Evolutionary conservation across 2,113 vertebrate genomes (phyloP), one percentile per base, ranked within the genome.

Genomic region (Burhinus oedicnemus): DNA sequence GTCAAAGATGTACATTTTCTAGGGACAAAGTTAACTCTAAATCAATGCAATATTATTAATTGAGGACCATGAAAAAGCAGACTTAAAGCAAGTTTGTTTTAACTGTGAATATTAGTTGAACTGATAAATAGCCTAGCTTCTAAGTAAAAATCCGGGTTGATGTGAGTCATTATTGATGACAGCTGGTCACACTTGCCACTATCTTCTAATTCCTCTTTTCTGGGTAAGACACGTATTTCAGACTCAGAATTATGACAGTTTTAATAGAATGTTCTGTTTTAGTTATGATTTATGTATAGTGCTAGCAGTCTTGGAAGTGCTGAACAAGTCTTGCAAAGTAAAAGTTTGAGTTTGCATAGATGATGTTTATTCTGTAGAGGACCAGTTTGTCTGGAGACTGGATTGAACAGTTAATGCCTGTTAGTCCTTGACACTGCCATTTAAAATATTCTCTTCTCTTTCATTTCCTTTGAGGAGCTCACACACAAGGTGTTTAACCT

Each of bases 341-440:
- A 13, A 74, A 70, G 44, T 51, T 70, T 61, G 51, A 15, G 8
- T 90, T 91, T 91, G 92, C 60, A 52, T 89, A 69, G 83, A 20
- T 92, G 57, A n/a, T 89, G 57, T 83, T 89, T 90, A 29, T 90
- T 86, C 69, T 71, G 2, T 36, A 57, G 75, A 58, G 49, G 72
- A 77, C 38, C 38, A 34, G 52, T 52, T 93, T 96, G 70, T 79
- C 60, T 51, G 83, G 54, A 52, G 82, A 68, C 86, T 88, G 83
- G 88, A 90, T 88, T 69, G 93, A 88, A 96, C 51, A 68, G 90
- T 90, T 94, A 40, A 38, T 38, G 62, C 84, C 91, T 92, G 90
- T 87, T 87, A 44, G 83, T 93, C 85, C 78, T 83, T 62, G 52
- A 34, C 29, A 9, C 32, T 96, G 83, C 79, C n/a, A 55, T 80